phyloP scores from a whole-genome alignment of 2,113 vertebrate species.

The Nannospalax galili region DNA sequence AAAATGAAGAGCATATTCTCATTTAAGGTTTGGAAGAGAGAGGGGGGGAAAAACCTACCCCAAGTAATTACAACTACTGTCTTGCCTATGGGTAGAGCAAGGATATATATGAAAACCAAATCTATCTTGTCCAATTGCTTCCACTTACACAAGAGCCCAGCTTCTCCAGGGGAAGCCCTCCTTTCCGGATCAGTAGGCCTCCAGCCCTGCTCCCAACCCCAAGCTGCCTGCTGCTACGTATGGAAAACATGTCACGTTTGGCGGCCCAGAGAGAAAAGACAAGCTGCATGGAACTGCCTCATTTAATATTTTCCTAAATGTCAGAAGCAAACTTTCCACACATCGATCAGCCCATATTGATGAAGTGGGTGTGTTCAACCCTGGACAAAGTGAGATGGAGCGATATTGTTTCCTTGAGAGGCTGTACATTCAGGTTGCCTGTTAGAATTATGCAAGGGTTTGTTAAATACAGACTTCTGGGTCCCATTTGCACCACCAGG shows the following conservation, averaged over 20 bases:
- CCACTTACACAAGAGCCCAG: neutral
- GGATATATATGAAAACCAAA: neutral
- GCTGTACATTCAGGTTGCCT: neutral
- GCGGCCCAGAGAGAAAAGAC: neutral
- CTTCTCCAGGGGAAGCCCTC: neutral
- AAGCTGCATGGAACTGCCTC: neutral
- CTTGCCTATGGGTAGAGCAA: neutral
- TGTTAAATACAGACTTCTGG: neutral
- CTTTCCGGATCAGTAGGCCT: neutral
- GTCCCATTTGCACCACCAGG: neutral
- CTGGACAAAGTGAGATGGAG: neutral
- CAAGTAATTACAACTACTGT: neutral
- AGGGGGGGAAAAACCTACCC: neutral
- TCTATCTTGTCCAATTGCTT: neutral
- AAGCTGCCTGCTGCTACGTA: neutral
- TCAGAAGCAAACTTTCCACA: neutral
- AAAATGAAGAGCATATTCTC: slow-evolving; percentile 65
- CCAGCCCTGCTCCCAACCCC: neutral
- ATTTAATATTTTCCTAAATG: neutral
- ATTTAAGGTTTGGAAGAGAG: neutral
- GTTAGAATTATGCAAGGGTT: neutral
- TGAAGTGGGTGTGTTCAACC: neutral
- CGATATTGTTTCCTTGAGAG: neutral
- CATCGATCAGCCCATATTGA: neutral
- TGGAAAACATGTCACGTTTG: neutral